Evolutionary conservation across 2,113 vertebrate species (phyloP), one percentile per base, ranked within the genome.

Genomic region (Chlorocebus sabaeus): DNA sequence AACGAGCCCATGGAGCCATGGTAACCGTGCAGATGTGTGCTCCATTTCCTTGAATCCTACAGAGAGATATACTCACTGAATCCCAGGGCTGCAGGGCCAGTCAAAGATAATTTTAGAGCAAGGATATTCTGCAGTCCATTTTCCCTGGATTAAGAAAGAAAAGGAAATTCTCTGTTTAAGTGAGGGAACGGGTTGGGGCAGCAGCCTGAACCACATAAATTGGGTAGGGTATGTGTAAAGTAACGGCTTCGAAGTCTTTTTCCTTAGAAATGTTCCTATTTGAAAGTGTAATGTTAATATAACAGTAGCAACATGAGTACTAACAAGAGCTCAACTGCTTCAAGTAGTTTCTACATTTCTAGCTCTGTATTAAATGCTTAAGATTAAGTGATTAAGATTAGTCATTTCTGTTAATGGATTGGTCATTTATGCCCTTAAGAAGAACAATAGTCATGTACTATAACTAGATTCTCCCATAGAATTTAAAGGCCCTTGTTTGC

Each of bases 21-120:
- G 98, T 87, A 98, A 98, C 97, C 78, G 86, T 25, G 79, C 91
- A 86, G 96, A 95, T 11, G 23, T 25, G 84, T 81, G 75, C 70
- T 93, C 67, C 4, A 55, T 95, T 98, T 83, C 94, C 97, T 96
- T 98, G 98, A 98, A 98, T 89, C 90, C 40, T 67, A 64, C 61
- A 93, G 75, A 94, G n/a, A 97, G 96, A 97, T 45, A 50, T 93
- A 48, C 45, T 95, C 94, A 90, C 13, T 94, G 97, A 97, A 97
- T 92, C 76, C 92, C 96, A 89, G 95, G 68, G 94, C 93, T 98
- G 64, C 57, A 38, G 1, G 68, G 43, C 81, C 88, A 75, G 73
- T 88, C 38, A 92, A 92, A 98, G 70, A 68, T 93, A 93, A 22
- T 67, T 90, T n/a, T 38, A 61, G 40, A 68, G 59, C 80, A 68